A percentile compares a stretch with the other conserved stretches of the same genome.
Evolutionary conservation across 2,113 vertebrate genomes (phyloP).

Genomic region (Sinosuthora webbiana): DNA sequence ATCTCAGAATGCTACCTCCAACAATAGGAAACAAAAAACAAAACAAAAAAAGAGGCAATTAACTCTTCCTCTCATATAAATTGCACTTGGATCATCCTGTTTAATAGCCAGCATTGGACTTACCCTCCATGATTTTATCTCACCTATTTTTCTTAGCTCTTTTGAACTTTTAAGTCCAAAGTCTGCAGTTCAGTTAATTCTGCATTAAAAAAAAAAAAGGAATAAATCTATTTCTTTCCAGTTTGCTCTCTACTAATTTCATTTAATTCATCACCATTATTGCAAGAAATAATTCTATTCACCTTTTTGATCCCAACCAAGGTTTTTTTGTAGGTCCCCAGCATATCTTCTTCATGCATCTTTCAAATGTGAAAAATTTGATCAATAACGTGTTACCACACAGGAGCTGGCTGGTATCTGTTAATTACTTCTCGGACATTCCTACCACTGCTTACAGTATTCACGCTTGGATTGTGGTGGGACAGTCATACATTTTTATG

Average conservation of each 20-base stretch:
- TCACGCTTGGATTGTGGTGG: neutral
- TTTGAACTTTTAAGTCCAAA: neutral
- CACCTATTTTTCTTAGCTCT: neutral
- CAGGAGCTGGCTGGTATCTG: neutral
- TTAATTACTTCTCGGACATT: neutral
- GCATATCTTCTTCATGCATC: neutral
- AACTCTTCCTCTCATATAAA: neutral
- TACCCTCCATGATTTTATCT: neutral
- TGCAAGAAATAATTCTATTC: neutral
- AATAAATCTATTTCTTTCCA: neutral
- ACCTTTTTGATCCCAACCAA: neutral
- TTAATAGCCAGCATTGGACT: neutral
- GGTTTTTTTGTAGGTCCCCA: neutral
- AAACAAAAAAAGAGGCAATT: neutral
- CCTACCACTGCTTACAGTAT: neutral
- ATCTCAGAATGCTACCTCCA: neutral
- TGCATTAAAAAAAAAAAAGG: neutral
- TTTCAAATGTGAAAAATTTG: neutral
- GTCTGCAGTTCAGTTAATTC: neutral
- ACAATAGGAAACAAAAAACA: neutral
- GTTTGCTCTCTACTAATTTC: neutral
- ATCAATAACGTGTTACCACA: neutral
- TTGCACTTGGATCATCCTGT: neutral
- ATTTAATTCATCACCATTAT: neutral
- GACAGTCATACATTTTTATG: neutral